Base-by-base conservation (phyloP, 2,888 invertebrate species). In the Zootermopsis nevadensis region DNA sequence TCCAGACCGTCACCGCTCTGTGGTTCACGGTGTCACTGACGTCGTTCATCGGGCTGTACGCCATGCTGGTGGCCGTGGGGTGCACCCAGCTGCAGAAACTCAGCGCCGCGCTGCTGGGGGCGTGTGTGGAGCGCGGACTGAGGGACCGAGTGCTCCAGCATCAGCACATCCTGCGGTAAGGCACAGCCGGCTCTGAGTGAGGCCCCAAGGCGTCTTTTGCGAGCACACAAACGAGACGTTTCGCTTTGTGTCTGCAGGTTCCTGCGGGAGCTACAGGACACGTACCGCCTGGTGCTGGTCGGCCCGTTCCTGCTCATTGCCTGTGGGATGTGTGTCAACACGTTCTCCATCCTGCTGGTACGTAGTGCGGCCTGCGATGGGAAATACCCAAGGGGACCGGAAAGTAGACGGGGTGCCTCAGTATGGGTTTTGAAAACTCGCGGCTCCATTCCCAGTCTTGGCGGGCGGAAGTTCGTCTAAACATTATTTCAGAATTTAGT, bases 31-130 rank as follows among this genome's bases (percentile, higher is more conserved):
- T 66, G 8, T 27, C 66, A 12, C 66, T 66, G 27, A 66, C 66
- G 30, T n/a, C 66, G 12, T 66, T 66, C 66, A 66, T 66, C n/a
- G 66, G 27, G 12, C 66, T 66, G 66, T 66, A 66, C 66, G 66
- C 66, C 12, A 66, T 30, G n/a, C 6, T 66, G 27, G 66, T 66
- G 30, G 66, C 66, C 27, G 15, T 66, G 30, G 66, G 27, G 1
- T 66, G 66, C 66, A 66, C 66, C 66, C 66, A 66, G 30, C 10
- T 66, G 8, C 66, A 66, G 66, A 66, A 66, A 66, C 66, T 66
- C 0, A 27, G 27, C 8, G 27, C 66, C 12, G 66, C 27, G 7
- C 27, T 30, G n/a, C 30, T 27, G 66, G 19, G 15, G 66, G 10
- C n/a, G 27, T n/a, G 27, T 8, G 12, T 66, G 3, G 27, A 66